These are phyloP conservation scores for Hirtodrosophila confusa DNA, from an alignment of 2,888 invertebrate species.

Conservation along the genomic window DNA sequence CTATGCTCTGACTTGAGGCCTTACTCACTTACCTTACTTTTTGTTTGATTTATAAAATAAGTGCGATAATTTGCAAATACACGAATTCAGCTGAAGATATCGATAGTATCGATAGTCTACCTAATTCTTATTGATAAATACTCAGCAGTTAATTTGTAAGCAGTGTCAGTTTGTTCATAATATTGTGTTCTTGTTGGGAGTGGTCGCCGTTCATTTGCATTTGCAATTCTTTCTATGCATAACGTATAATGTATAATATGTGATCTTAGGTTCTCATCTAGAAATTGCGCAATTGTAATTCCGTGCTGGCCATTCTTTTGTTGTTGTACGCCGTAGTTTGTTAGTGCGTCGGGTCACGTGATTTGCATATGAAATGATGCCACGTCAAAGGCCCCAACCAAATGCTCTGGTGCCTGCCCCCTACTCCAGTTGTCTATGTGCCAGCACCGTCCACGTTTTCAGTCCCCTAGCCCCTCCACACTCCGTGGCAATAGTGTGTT, in stretches of 20 bases:
- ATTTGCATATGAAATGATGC: slow-evolving; percentile 70
- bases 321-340: slow-evolving; percentile 24
- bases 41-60: too few relatives aligned
- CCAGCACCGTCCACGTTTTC: too few relatives aligned
- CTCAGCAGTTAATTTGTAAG: too few relatives aligned
- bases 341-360: slow-evolving; percentile 56
- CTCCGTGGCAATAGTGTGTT: slow-evolving; percentile 14
- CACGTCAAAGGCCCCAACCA: slow-evolving; percentile 28
- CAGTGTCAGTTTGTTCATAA: neutral
- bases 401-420: neutral
- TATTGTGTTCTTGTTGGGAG: slow-evolving; percentile 4
- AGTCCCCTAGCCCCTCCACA: neutral
- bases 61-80: too few relatives aligned
- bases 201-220: slow-evolving; percentile 10
- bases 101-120: too few relatives aligned
- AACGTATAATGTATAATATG: slow-evolving; percentile 15
- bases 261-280: slow-evolving; percentile 52
- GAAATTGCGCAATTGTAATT: slow-evolving; percentile 67
- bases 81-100: too few relatives aligned
- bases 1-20: too few relatives aligned
- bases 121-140: too few relatives aligned
- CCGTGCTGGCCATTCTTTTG: slow-evolving; percentile 48
- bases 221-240: slow-evolving; percentile 15
- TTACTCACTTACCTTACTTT: too few relatives aligned
- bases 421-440: neutral